A percentile compares a stretch with the other conserved stretches of the same genome.
Conservation (phyloP, 1,140 invertebrate species). For the Eulimnadia texana region DNA sequence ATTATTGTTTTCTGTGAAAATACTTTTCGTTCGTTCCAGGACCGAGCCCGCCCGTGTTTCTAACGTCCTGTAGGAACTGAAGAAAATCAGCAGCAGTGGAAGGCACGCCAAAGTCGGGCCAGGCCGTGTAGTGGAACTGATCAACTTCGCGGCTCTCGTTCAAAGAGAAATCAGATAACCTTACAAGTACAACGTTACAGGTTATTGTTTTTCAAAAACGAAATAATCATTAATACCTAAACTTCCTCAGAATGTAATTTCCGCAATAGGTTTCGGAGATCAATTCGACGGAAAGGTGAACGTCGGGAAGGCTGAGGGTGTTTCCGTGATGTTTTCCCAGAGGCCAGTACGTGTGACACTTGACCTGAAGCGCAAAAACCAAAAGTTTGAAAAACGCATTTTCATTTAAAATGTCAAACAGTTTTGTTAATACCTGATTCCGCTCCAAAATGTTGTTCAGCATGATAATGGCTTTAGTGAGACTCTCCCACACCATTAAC, state of each 20-base stretch:
- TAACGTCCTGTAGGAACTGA: constrained; percentile 61
- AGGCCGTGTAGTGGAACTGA: constrained; percentile 94
- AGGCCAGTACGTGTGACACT: constrained; percentile 93
- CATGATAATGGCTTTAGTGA: constrained; percentile 80
- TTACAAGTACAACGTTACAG: constrained; percentile 31
- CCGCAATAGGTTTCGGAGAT: constrained; percentile 47
- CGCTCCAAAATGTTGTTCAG: constrained; percentile 90
- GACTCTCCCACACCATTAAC: constrained; percentile 96
- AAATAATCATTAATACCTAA: too few relatives aligned
- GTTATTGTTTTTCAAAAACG: too few relatives aligned
- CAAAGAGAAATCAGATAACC: constrained; percentile 49
- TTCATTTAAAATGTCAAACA: too few relatives aligned
- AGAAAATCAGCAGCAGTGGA: constrained; percentile 79
- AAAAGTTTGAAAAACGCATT: too few relatives aligned
- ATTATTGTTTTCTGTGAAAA: background rate
- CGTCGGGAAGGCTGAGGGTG: constrained; percentile 59
- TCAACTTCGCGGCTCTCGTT: constrained; percentile 55
- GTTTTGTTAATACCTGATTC: constrained; percentile 43
- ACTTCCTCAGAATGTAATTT: constrained; percentile 49
- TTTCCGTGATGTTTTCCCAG: constrained; percentile 40
- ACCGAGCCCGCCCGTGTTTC: constrained; percentile 48
- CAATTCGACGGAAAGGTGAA: constrained; percentile 60
- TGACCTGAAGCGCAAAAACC: constrained; percentile 36
- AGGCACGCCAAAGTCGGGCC: constrained; percentile 97
- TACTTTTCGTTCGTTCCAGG: constrained; percentile 12